Evolutionary conservation across 2,888 invertebrate species (phyloP).

Genomic region (Patella ulyssiponensis): DNA sequence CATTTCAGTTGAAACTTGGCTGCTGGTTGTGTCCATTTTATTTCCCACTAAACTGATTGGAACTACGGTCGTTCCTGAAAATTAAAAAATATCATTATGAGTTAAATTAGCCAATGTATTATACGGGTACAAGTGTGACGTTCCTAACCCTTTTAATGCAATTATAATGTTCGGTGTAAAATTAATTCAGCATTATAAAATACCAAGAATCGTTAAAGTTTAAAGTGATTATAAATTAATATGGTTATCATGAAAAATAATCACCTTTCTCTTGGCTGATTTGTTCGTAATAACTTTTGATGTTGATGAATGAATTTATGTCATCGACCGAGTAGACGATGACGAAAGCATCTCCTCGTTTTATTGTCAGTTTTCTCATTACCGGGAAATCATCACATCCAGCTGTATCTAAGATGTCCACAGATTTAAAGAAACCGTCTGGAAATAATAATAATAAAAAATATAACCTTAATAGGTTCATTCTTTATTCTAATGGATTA

Average conservation of each 20-base stretch:
- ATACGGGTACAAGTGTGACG: no score
- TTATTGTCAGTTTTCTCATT: conserved; percentile 9
- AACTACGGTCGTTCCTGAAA: conserved; percentile 9
- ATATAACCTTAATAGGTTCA: no score
- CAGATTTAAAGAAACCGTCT: conserved; percentile 10
- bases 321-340: conserved; percentile 16
- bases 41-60: conserved; percentile 22
- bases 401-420: conserved; percentile 17
- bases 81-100: no score
- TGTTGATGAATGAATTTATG: neutral
- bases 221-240: no score
- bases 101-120: no score
- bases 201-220: no score
- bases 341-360: conserved; percentile 5
- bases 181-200: no score
- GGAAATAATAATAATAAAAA: neutral
- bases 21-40: conserved; percentile 16
- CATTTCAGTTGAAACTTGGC: conserved; percentile 18
- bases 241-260: neutral
- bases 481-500: no score
- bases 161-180: no score
- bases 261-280: neutral
- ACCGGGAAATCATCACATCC: conserved; percentile 9
- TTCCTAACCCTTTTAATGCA: no score
- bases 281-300: conserved; percentile 1